Base-by-base conservation (phyloP, 2,888 invertebrate species). In the Oligia latruncula region DNA sequence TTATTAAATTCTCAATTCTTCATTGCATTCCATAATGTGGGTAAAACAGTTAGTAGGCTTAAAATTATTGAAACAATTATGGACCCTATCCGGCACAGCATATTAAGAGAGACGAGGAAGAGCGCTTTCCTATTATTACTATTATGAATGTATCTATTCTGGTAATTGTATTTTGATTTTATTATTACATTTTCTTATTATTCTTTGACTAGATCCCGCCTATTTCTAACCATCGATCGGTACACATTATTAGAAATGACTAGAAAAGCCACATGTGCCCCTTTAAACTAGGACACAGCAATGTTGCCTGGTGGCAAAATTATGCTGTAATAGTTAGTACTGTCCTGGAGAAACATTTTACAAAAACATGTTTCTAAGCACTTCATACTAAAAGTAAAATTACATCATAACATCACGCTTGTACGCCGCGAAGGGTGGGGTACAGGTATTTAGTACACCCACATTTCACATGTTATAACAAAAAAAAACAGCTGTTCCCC, bases 1-100 rank as follows among this genome's bases (percentile, higher is more conserved):
- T 49, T 64, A 66, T 81, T 46, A 84, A 46, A 46, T 46, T 46
- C 2, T 46, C 46, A 46, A 46, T 46, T 46, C 9, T 46, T 46
- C 11, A 46, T 46, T 46, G 1, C 9, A 1, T 46, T 46, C 9
- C 46, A 2, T 9, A 46, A 58, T 58, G 23, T 23, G 9, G 9
- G 3, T 20, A 20, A 20, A 52, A 52, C 52, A 52, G 52, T 52
- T 49, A 6, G 17, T 17, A 17, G 17, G 52, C 52, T 52, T 52
- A 52, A 17, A 60, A 55, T 20, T 55, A 55, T 55, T 55, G 20
- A 55, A 20, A 55, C 3, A 20, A 8, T 55, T 20, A 8, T 20
- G 55, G 8, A 20, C 55, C 20, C 20, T 20, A 6, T 20, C 20
- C 2, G 20, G 20, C 55, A 20, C 58, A 60, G 58, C 11, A n/a